Base-by-base conservation (phyloP, 2,888 invertebrate genomes). In the Polyommatus icarus region DNA sequence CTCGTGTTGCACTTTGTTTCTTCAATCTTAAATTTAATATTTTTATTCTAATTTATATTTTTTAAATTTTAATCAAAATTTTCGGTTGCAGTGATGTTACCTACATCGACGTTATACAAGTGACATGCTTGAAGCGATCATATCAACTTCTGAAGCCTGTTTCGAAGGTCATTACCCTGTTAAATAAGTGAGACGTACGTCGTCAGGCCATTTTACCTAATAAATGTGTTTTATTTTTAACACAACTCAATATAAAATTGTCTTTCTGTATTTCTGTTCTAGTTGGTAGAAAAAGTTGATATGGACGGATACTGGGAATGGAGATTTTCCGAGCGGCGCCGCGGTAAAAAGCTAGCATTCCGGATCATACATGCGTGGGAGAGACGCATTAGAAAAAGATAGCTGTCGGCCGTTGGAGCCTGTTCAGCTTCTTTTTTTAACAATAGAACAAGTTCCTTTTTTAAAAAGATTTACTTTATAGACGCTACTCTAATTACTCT, bases 351-450 rank as follows among this genome's bases (percentile, higher is more conserved):
- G 75, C 75, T 75, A 54, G 75, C 75, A 71, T 36, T 18, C n/a
- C 40, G 46, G 50, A 76, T 79, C 77, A 76, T 76, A 76, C 15
- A 73, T 71, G 81, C 81, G 83, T 82, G 83, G 81, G 82, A 82
- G 82, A 82, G 81, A 78, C 80, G 78, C 78, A 79, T 81, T 80
- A 81, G 81, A 83, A 79, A 82, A 82, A 82, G 80, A 83, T 79
- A 80, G 78, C 79, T 40, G 80, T 76, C 83, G 85, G 83, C 85
- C 84, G 86, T 86, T 86, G 84, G 84, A 85, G 83, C 86, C 83
- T 80, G 85, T 86, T 84, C 81, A 81, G 81, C 81, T 81, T 83
- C 81, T 83, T 82, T 84, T 82, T 80, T 81, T 79, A 80, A 80
- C 77, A 77, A 79, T 79, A 80, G 79, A 81, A 78, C 79, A 73